Conservation (phyloP, 2,113 vertebrate genomes). For the Tragulus kanchil region DNA sequence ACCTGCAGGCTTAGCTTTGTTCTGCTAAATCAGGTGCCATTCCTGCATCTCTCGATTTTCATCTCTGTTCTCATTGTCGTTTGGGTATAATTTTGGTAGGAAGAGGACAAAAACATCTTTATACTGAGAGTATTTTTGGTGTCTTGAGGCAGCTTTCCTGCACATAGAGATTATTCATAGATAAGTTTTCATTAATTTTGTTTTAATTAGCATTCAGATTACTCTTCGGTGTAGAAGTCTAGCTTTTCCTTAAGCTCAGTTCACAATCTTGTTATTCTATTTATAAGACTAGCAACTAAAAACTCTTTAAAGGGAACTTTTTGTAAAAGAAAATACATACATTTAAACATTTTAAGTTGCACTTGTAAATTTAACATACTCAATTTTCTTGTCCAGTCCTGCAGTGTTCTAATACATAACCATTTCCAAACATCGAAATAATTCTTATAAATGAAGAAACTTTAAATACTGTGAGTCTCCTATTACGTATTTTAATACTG, state of each 20-base stretch:
- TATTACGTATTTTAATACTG: not conserved
- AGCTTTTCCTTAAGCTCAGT: not conserved
- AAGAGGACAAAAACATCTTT: conserved; percentile 8
- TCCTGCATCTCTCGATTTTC: not conserved
- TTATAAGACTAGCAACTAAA: conserved; percentile 17
- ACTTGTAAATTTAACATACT: not conserved
- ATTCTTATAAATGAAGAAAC: not conserved
- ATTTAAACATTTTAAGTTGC: not conserved
- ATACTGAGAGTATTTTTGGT: not conserved
- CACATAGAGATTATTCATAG: not conserved
- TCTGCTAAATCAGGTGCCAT: not conserved
- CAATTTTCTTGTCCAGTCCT: not conserved
- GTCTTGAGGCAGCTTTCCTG: conserved; percentile 21
- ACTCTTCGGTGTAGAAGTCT: not conserved
- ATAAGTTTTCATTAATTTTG: not conserved
- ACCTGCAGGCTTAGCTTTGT: not conserved
- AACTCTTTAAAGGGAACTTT: not conserved
- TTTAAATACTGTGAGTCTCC: not conserved
- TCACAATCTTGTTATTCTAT: not conserved
- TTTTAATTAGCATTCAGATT: not conserved
- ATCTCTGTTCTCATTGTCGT: not conserved
- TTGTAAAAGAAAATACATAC: not conserved
- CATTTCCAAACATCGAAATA: not conserved
- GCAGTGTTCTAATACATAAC: not conserved
- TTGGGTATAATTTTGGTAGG: not conserved